Evolutionary conservation across 2,113 vertebrate species (phyloP).

Genomic region (Labeo catla): DNA sequence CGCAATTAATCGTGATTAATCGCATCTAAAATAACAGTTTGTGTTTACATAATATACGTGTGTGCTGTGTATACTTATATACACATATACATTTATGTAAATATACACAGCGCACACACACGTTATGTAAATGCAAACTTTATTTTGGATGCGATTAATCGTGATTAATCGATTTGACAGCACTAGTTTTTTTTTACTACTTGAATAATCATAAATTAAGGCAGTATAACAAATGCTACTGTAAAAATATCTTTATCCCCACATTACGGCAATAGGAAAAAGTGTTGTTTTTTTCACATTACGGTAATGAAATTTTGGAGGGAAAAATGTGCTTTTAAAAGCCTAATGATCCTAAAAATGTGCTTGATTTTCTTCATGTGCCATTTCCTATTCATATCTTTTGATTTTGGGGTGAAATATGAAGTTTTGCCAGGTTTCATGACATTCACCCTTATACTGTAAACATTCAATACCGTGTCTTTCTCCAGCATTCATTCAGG

Average conservation of each 20-base stretch:
- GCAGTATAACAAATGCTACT: neutral
- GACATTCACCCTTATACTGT: neutral
- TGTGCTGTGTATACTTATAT: too few species aligned
- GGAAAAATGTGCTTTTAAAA: constrained; percentile 3
- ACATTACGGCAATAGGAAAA: neutral
- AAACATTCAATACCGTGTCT: neutral
- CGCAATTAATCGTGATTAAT: too few species aligned
- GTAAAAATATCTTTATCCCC: neutral
- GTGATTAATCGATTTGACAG: too few species aligned
- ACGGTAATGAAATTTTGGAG: neutral
- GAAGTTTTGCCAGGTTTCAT: neutral
- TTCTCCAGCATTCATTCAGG: constrained; percentile 9
- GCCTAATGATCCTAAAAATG: neutral
- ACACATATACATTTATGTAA: too few species aligned
- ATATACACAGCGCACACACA: too few species aligned
- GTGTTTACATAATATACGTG: too few species aligned
- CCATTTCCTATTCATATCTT: neutral
- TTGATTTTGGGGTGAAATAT: constrained; percentile 19
- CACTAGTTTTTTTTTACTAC: neutral
- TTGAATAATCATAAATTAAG: neutral
- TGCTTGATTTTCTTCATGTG: neutral
- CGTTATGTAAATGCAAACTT: too few species aligned
- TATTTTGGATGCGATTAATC: too few species aligned
- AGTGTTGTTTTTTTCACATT: neutral
- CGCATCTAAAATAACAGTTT: too few species aligned